Conservation (phyloP, 2,797 vertebrate species). For the Nothura maculosa region DNA sequence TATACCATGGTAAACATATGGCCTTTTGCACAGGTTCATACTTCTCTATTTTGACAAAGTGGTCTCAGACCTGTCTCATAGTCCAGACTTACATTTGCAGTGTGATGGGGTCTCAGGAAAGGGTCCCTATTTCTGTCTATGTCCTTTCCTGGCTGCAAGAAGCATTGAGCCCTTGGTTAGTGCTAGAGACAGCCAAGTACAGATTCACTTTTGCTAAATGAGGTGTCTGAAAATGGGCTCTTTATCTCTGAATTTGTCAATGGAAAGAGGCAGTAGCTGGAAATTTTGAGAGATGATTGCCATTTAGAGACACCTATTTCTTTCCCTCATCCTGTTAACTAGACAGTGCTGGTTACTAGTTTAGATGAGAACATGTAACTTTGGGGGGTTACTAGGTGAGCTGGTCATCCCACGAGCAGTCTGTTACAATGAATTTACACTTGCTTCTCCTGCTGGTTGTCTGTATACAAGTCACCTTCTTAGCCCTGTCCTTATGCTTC, state of each 20-base stretch:
- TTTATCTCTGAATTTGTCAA: no score
- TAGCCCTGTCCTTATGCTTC: neutral
- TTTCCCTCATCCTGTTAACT: neutral
- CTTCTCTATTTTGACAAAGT: neutral
- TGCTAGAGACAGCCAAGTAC: neutral
- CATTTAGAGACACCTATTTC: neutral
- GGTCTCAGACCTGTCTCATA: neutral
- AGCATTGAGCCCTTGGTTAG: neutral
- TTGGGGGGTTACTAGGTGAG: neutral
- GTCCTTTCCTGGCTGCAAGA: neutral
- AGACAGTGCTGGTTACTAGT: neutral
- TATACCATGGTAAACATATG: no score
- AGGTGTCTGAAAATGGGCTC: neutral
- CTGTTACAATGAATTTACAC: neutral
- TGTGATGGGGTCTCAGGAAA: neutral
- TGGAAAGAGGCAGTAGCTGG: neutral
- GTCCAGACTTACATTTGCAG: accelerated
- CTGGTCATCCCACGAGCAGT: neutral
- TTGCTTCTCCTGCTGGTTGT: neutral
- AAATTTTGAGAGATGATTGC: accelerated
- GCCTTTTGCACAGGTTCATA: accelerated
- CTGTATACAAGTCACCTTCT: neutral
- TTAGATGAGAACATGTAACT: neutral
- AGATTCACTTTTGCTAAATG: neutral
- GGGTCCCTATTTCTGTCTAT: neutral